Conservation (phyloP, 1,140 invertebrate genomes). For the Zaprionus tsacasi region DNA sequence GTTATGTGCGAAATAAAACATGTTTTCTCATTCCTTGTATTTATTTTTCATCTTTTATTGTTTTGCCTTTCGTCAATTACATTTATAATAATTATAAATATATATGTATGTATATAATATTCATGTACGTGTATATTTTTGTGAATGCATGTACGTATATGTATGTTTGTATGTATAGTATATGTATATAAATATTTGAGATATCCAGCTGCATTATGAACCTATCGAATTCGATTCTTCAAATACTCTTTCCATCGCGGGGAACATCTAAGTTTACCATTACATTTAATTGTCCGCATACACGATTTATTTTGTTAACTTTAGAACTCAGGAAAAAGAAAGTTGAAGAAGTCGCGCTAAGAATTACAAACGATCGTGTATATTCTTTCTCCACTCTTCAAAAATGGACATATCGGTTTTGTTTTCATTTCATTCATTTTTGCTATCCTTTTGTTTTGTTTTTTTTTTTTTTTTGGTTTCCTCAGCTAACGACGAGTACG, state of each 20-base stretch:
- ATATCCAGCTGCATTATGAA: slow-evolving; percentile 13
- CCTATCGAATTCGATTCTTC: neutral
- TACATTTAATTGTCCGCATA: slow-evolving; percentile 8
- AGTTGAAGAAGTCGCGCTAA: neutral
- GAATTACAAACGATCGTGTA: neutral
- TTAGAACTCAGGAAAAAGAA: slow-evolving; percentile 23
- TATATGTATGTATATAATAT: slow-evolving; percentile 32
- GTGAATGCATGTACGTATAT: slow-evolving; percentile 7
- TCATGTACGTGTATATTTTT: slow-evolving; percentile 5
- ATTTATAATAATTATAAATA: slow-evolving; percentile 55
- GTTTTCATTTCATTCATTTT: neutral
- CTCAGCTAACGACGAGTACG: slow-evolving; percentile 5
- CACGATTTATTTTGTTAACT: slow-evolving; percentile 19
- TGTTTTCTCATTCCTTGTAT: neutral
- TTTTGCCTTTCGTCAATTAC: slow-evolving; percentile 50
- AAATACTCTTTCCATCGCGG: neutral
- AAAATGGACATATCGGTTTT: slow-evolving; percentile 21
- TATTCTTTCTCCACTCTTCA: neutral
- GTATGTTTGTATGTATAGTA: slow-evolving; percentile 17
- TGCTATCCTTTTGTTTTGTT: neutral
- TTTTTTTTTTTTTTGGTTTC: neutral
- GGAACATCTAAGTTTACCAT: slow-evolving; percentile 1
- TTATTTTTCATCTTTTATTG: slow-evolving; percentile 31
- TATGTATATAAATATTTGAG: slow-evolving; percentile 26
- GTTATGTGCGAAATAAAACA: neutral